A percentile compares a stretch with the other conserved stretches of the same genome.
These are phyloP conservation scores for Dendrolimus houi DNA, from an alignment of 2,888 invertebrate genomes.

Conservation along the genomic window DNA sequence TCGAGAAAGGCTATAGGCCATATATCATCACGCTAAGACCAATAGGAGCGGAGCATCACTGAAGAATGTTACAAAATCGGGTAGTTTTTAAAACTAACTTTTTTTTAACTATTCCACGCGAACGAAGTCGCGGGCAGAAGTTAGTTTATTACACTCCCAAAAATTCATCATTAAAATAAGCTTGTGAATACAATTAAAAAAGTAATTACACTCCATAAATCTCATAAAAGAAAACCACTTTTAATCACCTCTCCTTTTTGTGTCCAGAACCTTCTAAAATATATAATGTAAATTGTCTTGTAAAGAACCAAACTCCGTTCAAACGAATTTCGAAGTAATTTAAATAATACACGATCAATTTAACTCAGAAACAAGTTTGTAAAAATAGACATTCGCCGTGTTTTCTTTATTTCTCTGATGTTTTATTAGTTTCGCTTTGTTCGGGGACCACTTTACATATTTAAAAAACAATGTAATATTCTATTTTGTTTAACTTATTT, in stretches of 20 bases:
- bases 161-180: no score
- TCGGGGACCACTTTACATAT: background rate
- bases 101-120: no score
- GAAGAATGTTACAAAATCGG: no score
- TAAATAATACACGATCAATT: constrained; percentile 29
- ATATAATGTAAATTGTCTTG: background rate
- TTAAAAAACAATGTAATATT: no score
- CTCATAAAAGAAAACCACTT: background rate
- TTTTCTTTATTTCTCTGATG: background rate
- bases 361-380: constrained; percentile 19
- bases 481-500: background rate
- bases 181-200: background rate
- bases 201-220: background rate
- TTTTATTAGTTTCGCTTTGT: background rate
- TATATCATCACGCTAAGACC: no score
- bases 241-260: background rate
- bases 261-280: background rate
- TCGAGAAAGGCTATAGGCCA: no score
- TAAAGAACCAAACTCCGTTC: constrained; percentile 4
- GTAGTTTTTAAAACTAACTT: no score
- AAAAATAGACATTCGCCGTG: constrained; percentile 5
- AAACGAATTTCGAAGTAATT: constrained; percentile 26
- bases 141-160: no score
- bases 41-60: no score
- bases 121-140: no score